These are phyloP conservation scores for Chalcosyrphus nemorum DNA, from an alignment of 2,888 invertebrate genomes.

Conservation along the genomic window DNA sequence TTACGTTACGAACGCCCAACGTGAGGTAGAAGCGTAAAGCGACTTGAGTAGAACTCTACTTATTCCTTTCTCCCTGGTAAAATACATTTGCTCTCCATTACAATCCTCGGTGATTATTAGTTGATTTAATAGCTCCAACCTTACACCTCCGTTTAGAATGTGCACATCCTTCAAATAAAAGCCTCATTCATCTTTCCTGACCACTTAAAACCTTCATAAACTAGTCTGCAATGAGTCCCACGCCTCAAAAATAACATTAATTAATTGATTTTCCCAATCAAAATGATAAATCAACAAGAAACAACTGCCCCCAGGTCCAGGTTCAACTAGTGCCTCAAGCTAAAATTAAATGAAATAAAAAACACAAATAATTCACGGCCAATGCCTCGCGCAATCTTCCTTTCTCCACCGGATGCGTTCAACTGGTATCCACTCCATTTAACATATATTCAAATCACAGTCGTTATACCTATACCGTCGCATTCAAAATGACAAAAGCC, in stretches of 20 bases:
- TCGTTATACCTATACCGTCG: not conserved
- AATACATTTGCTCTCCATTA: too few species aligned
- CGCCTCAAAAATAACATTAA: not conserved
- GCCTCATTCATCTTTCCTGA: conserved; percentile 10
- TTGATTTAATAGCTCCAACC: too few species aligned
- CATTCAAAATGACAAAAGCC: conserved; percentile 29
- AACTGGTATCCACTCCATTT: conserved; percentile 16
- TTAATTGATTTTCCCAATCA: conserved; percentile 6
- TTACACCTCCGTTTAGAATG: not conserved
- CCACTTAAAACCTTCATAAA: conserved; percentile 14
- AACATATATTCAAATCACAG: conserved; percentile 46
- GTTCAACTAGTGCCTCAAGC: conserved; percentile 12
- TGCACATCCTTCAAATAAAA: conserved; percentile 15
- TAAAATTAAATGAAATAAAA: too few species aligned
- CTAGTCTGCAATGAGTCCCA: conserved; percentile 3
- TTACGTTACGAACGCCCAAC: too few species aligned
- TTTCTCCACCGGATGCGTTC: conserved; percentile 43
- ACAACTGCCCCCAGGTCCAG: not conserved
- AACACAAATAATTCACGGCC: conserved; percentile 39
- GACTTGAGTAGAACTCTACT: too few species aligned
- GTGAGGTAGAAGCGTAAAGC: too few species aligned
- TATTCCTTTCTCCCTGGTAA: too few species aligned
- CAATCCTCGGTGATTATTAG: too few species aligned
- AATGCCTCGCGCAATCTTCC: conserved; percentile 43
- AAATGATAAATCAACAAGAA: conserved; percentile 30